Base-by-base conservation (phyloP, 2,888 invertebrate species). In the Lochmaea capreae region DNA sequence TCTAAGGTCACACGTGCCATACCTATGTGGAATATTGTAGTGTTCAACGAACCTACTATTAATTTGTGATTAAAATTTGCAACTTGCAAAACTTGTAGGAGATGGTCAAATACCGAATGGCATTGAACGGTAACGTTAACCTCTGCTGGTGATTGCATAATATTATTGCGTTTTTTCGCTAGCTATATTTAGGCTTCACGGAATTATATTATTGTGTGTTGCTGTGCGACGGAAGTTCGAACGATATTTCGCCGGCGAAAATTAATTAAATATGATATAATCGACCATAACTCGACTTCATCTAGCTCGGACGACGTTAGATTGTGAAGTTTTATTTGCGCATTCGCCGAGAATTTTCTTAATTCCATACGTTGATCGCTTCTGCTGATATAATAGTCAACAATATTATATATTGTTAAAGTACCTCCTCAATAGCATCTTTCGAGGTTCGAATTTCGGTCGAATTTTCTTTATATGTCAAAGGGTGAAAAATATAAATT, bases 61-160 rank as follows among this genome's bases (percentile, higher is more conserved):
- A 72, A 74, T 76, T 75, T 67, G 72, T 69, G 63, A 78, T 72
- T 73, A 71, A 74, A 76, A 78, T 80, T 80, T 75, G 77, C 77
- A 77, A 76, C 75, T 77, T 79, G 79, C 79, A 78, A 77, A 78
- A 74, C 73, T 73, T 70, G 75, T 77, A 77, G 79, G 78, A 80
- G 46, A 67, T 58, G 10, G 67, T 54, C 65, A 33, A 65, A 73
- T 59, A 71, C 14, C 58, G 59, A 71, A 63, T 81, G 81, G 78
- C 81, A 81, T 81, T 81, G 81, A 81, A 79, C 69, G 72, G 80
- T 80, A 79, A 79, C 81, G 78, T 81, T 81, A 80, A 81, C 81
- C 81, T 81, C 79, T 80, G 61, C 39, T 33, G 61, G 70, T 82
- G 81, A 82, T 83, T 83, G 82, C 83, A 83, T 83, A 82, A 83